Percentiles rank a stretch among this genome's conserved stretches.
These are phyloP conservation scores for cat (Felis catus) DNA, from an alignment of 2,113 vertebrate genomes.

Conservation along the genomic window F.catus_Fca126_mat1.0 CM031412.1:18709501-18710000, in stretches of 20 bases:
- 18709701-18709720: neutral
- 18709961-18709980: neutral
- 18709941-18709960: neutral
- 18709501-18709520: too few relatives aligned
- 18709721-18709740: neutral
- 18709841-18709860: neutral
- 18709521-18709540: neutral
- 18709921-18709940: neutral
- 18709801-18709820: neutral
- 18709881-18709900: neutral
- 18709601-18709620: neutral
- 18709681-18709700: neutral
- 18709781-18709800: neutral
- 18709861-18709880: neutral
- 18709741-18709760: neutral
- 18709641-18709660: neutral
- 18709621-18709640: neutral
- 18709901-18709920: neutral
- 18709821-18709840: neutral
- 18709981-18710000: neutral
- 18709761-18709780: neutral
- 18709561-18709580: too few relatives aligned
- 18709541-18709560: neutral
- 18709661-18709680: neutral
- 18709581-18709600: too few relatives aligned